Conservation (phyloP, 2,113 vertebrate genomes). For the Clarias batrachus region DNA sequence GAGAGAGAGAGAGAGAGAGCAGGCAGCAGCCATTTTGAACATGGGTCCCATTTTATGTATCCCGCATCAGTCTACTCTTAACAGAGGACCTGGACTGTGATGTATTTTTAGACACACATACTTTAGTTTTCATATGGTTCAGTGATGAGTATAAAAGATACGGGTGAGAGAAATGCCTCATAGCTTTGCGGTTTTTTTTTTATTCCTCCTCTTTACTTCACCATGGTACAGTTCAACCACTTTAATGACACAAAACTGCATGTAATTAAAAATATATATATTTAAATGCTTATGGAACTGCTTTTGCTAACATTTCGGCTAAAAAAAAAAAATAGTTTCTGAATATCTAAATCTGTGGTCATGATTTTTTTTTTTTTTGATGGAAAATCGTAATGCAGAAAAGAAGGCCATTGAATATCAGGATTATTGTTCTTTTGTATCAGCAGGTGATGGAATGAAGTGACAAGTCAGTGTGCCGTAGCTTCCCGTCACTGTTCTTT, state of each 20-base stretch:
- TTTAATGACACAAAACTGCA: background rate
- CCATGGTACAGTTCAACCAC: background rate
- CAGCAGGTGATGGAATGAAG: background rate
- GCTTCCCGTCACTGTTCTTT: background rate
- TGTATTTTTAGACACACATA: background rate
- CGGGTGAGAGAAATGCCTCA: constrained; percentile 7
- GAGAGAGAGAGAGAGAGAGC: constrained; percentile 34
- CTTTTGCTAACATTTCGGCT: background rate
- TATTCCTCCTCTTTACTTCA: constrained; percentile 49
- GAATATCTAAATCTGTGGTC: background rate
- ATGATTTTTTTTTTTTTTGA: background rate
- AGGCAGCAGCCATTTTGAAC: constrained; percentile 76
- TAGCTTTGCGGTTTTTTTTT: constrained; percentile 51
- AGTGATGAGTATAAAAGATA: background rate
- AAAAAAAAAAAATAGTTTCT: background rate
- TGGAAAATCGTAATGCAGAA: background rate
- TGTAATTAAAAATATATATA: background rate
- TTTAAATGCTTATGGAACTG: background rate
- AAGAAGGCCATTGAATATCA: background rate
- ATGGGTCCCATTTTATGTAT: constrained; percentile 77
- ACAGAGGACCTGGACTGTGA: background rate
- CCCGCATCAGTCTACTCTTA: constrained; percentile 28
- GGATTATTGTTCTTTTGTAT: background rate
- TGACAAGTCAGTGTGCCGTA: too few species aligned
- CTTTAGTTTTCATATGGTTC: background rate